Conservation (phyloP, 2,888 invertebrate genomes). For the Vannuccia rotundouncinata region DNA sequence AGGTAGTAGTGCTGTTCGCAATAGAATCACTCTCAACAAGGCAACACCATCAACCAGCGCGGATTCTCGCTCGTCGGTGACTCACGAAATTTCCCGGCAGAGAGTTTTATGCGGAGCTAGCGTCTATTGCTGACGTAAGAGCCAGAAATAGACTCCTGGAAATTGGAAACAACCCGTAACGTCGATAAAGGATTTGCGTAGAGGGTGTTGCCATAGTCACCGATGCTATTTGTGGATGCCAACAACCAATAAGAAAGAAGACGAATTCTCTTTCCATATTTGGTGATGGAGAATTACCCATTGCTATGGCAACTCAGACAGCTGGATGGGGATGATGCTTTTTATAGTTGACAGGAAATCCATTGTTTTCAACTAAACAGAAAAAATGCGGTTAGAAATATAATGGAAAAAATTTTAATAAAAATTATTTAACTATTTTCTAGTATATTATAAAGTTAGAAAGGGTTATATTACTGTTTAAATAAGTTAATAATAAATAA, state of each 20-base stretch:
- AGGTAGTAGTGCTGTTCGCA: not conserved
- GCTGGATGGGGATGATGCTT: not conserved
- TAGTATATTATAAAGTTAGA: no score
- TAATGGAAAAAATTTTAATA: no score
- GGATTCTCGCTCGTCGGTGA: not conserved
- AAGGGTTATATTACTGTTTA: no score
- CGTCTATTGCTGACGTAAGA: not conserved
- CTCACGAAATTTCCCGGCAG: not conserved
- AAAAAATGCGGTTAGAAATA: no score
- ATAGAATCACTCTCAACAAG: not conserved
- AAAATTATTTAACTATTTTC: not conserved
- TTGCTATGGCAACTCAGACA: not conserved
- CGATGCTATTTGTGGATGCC: not conserved
- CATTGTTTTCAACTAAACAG: not conserved
- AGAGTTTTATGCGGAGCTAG: not conserved
- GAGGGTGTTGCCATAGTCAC: not conserved
- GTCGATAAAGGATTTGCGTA: not conserved
- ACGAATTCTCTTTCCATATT: not conserved
- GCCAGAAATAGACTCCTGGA: not conserved
- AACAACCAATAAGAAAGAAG: not conserved
- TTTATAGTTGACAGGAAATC: not conserved
- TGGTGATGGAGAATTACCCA: not conserved
- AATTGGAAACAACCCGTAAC: not conserved
- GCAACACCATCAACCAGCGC: not conserved
- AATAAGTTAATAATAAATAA: no score